These are phyloP conservation scores for Sinocyclocheilus maitianheensis DNA, from an alignment of 2,113 vertebrate genomes.

Conservation along the genomic window DNA sequence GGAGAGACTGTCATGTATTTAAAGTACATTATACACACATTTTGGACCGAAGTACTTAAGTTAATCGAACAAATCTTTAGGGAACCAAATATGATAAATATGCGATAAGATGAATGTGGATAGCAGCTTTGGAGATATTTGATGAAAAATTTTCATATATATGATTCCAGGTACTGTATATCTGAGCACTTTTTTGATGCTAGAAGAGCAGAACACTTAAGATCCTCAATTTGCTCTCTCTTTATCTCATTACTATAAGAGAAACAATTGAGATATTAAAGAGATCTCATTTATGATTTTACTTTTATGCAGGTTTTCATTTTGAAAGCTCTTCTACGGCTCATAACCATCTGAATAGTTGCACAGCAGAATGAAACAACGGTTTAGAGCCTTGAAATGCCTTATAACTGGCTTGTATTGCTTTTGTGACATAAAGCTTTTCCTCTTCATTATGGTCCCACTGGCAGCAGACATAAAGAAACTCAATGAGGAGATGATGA, in stretches of 20 bases:
- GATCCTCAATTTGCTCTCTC: background rate
- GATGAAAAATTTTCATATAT: background rate
- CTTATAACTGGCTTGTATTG: background rate
- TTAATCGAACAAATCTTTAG: background rate
- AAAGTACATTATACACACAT: no score
- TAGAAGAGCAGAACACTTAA: background rate
- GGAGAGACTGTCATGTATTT: no score
- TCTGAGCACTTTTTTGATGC: background rate
- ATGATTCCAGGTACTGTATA: background rate
- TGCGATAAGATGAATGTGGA: background rate
- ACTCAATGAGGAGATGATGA: background rate
- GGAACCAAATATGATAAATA: no score
- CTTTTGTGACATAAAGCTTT: constrained; percentile 4
- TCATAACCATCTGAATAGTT: constrained; percentile 10
- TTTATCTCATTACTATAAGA: background rate
- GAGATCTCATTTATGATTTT: background rate
- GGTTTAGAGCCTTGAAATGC: background rate
- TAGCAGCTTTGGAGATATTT: background rate
- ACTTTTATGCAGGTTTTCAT: background rate
- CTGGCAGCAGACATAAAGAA: constrained; percentile 9
- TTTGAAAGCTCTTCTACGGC: background rate
- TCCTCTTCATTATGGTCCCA: constrained; percentile 2
- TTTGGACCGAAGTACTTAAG: no score
- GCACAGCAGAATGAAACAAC: background rate
- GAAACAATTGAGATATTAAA: background rate